These are phyloP conservation scores for Actinia tenebrosa DNA, from an alignment of 64 coral and sea anemone genomes.

Conservation along the genomic window DNA sequence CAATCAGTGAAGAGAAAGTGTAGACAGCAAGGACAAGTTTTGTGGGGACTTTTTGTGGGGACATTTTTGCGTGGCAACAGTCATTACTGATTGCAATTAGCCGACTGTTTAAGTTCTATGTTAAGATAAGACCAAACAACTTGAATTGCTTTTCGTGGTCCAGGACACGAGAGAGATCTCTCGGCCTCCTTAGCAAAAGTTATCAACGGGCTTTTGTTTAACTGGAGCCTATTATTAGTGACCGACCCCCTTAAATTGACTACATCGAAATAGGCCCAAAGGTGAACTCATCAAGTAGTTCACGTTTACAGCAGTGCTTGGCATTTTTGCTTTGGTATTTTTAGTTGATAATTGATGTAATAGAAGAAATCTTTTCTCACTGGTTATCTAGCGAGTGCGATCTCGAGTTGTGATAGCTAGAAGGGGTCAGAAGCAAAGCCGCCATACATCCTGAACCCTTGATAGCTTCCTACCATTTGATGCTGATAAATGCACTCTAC, in stretches of 20 bases:
- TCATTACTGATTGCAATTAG: background rate
- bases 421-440: constrained; percentile 9
- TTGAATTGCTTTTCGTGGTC: background rate
- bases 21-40: background rate
- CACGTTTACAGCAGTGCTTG: background rate
- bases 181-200: background rate
- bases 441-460: constrained; percentile 15
- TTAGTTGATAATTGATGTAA: constrained; percentile 12
- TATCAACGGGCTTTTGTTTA: constrained; percentile 4
- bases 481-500: background rate
- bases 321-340: background rate
- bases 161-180: background rate
- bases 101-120: background rate
- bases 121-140: constrained; percentile 10
- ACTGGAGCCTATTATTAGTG: background rate
- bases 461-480: background rate
- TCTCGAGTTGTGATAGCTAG: constrained; percentile 5
- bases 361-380: constrained; percentile 9
- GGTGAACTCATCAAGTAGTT: background rate
- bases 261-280: background rate
- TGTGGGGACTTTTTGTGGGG: background rate
- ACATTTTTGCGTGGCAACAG: background rate
- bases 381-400: background rate
- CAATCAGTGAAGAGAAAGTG: background rate
- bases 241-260: background rate